phyloP scores from a whole-genome alignment of 2,113 vertebrate genomes.

The Acrocephalus arundinaceus region DNA sequence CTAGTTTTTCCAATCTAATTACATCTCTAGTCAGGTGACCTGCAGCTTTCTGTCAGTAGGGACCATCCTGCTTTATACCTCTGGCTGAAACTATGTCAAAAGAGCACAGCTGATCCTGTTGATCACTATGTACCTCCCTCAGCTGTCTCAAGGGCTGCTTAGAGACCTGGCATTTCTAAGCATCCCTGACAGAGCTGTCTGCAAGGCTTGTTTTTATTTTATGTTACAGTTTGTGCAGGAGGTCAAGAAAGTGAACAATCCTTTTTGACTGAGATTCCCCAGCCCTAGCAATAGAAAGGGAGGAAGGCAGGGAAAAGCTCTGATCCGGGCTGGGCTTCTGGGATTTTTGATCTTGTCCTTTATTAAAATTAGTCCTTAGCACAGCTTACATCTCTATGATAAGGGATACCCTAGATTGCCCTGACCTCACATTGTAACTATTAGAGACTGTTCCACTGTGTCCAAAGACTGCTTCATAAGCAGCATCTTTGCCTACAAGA shows the following conservation, averaged over 20 bases:
- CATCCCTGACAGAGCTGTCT: background rate
- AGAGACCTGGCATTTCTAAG: background rate
- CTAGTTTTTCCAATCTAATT: background rate
- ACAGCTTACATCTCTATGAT: background rate
- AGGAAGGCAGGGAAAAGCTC: background rate
- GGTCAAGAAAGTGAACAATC: background rate
- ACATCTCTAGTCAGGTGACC: background rate
- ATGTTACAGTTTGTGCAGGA: background rate
- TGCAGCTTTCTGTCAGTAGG: background rate
- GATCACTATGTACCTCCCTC: background rate
- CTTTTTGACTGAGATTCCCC: background rate
- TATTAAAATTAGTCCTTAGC: background rate
- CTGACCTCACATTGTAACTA: background rate
- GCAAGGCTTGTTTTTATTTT: background rate
- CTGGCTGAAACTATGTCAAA: background rate
- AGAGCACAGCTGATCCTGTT: background rate
- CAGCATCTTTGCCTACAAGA: background rate
- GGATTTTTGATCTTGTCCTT: background rate
- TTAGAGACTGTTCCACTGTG: background rate
- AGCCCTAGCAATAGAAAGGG: background rate
- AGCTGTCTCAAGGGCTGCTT: background rate
- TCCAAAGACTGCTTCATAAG: background rate
- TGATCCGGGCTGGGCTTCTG: background rate
- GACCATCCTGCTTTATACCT: background rate
- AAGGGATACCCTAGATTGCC: background rate